Base-by-base conservation (phyloP, 2,888 invertebrate species). In the Conchocele bisecta region DNA sequence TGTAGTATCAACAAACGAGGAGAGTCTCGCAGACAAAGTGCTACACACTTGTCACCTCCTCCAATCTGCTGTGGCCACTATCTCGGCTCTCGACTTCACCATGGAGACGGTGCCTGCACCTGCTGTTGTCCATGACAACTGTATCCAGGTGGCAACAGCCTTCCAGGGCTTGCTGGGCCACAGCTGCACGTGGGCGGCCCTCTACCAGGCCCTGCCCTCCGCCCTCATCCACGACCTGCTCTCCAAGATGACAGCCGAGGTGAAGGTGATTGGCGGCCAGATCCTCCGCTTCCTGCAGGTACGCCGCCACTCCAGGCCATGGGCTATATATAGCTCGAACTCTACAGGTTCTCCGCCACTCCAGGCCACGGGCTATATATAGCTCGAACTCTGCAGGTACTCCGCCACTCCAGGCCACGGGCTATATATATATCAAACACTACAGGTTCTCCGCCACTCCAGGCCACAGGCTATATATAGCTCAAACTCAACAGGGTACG, bases 231-330 rank as follows among this genome's bases (percentile, higher is more conserved):
- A 75, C 7, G 86, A 87, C 56, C 75, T 88, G 2, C 78, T 86
- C 20, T 44, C 68, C 7, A 80, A 71, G 44, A 76, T 87, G 33
- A 64, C 67, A 9, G 80, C 84, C 9, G 83, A 84, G 50, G 82
- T 85, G 53, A 79, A 75, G 28, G 74, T 75, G 26, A 81, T 88
- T n/a, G 85, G 83, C 6, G 81, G 75, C 28, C 86, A 88, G 13
- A 60, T 86, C 11, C 78, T 83, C 4, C 81, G 85, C 2, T 85
- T 89, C 37, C 71, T 89, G 50, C 87, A 89, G 88, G 89, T 89
- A 71, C 33, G 48, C 54, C 11, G 9, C 9, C 33, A 22, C n/a
- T n/a, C n/a, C n/a, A n/a, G n/a, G n/a, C n/a, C n/a, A n/a, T n/a
- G n/a, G n/a, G n/a, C n/a, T n/a, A n/a, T n/a, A n/a, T n/a, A n/a